A percentile compares a stretch with the other conserved stretches of the same genome.
These are phyloP conservation scores for Apotomis turbidana DNA, from an alignment of 2,888 invertebrate genomes.

Conservation along the genomic window DNA sequence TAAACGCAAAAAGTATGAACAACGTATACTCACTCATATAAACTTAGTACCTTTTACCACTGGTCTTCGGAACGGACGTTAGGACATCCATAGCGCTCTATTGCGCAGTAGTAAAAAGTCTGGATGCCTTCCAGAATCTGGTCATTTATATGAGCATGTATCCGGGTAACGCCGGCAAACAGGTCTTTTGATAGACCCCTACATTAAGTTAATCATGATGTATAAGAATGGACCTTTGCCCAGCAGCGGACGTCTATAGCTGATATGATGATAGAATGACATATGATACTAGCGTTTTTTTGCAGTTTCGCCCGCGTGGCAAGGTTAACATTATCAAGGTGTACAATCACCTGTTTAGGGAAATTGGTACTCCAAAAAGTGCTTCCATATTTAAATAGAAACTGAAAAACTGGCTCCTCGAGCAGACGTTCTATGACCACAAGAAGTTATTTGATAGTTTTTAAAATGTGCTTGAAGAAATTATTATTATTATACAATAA, in stretches of 20 bases:
- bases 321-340: too few relatives aligned
- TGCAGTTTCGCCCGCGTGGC: too few relatives aligned
- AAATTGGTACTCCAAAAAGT: too few relatives aligned
- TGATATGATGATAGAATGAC: neutral
- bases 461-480: too few relatives aligned
- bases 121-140: conserved; percentile 58
- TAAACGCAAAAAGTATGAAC: neutral
- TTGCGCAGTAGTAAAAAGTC: conserved; percentile 52
- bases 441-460: too few relatives aligned
- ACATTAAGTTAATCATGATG: neutral
- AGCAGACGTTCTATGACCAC: too few relatives aligned
- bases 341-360: too few relatives aligned
- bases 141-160: conserved; percentile 38
- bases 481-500: too few relatives aligned
- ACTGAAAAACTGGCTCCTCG: too few relatives aligned
- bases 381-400: too few relatives aligned
- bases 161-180: conserved; percentile 17
- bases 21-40: neutral
- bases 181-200: conserved; percentile 17
- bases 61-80: neutral
- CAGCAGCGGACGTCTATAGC: too few relatives aligned
- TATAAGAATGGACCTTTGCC: too few relatives aligned
- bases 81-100: conserved; percentile 25
- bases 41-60: neutral
- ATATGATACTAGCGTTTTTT: neutral